Evolutionary conservation across 2,888 invertebrate genomes (phyloP).

Genomic region (Sinodicranocentrus sp.): DNA sequence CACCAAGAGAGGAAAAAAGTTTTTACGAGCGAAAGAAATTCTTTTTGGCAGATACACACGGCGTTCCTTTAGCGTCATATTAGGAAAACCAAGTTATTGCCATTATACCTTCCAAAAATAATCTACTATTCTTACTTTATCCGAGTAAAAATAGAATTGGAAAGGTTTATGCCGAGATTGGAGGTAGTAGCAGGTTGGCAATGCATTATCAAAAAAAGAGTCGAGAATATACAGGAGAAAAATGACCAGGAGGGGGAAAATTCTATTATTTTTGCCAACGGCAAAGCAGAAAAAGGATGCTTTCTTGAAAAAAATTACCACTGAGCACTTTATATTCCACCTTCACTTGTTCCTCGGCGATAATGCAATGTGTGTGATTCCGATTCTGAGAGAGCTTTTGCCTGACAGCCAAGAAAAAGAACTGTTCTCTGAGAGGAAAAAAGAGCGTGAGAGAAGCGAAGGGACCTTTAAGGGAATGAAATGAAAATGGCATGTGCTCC

Average conservation of each 20-base stretch:
- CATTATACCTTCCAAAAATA: neutral
- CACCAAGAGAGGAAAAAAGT: slow-evolving; percentile 16
- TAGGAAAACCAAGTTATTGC: slow-evolving; percentile 10
- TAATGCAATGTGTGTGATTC: too few relatives aligned
- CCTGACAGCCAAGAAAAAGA: too few relatives aligned
- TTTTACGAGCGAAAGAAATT: slow-evolving; percentile 58
- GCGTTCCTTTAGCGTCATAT: slow-evolving; percentile 28
- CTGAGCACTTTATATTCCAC: too few relatives aligned
- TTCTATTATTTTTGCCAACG: neutral
- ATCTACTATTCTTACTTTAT: neutral
- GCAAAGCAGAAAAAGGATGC: neutral
- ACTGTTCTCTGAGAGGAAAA: too few relatives aligned
- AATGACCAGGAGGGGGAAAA: slow-evolving; percentile 17
- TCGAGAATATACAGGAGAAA: too few relatives aligned
- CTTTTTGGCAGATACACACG: slow-evolving; percentile 61
- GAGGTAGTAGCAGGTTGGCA: neutral
- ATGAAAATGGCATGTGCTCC: too few relatives aligned
- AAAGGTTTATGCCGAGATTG: slow-evolving; percentile 15
- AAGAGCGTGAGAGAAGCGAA: too few relatives aligned
- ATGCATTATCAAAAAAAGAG: too few relatives aligned
- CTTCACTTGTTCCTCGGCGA: too few relatives aligned
- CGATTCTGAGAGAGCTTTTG: too few relatives aligned
- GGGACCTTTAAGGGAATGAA: too few relatives aligned
- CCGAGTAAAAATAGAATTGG: slow-evolving; percentile 23
- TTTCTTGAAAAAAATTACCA: too few relatives aligned